Base-by-base conservation (phyloP, 1,140 invertebrate species). In the Sycophaga agraensis region DNA sequence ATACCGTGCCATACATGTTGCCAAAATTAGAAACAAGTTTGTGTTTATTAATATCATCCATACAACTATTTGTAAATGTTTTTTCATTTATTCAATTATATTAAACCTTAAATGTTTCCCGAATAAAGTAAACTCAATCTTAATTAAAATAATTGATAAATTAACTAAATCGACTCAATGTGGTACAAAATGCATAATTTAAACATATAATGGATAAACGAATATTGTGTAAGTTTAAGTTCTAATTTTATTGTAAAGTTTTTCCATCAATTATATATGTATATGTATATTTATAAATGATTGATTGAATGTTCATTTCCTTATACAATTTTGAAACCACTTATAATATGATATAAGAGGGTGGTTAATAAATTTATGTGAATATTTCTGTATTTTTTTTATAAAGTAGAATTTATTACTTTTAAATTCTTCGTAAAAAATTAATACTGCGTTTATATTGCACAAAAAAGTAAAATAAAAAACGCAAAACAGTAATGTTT, bases 1-100 rank as follows among this genome's bases (percentile, higher is more conserved):
- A 69, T 70, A 61, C 64, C 45, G 22, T 69, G 64, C 60, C 59
- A 66, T 66, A 67, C 66, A 66, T 67, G 57, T 70, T 70, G 62
- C 59, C 66, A 67, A 65, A 61, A 53, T 16, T 57, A 61, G 24
- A 59, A 16, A 43, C n/a, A 49, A 39, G n/a, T 24, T 57, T 39
- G 3, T 9, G 39, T 49, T 54, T 28, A 58, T 46, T 8, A 6
- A 53, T 57, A 57, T 51, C 9, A 54, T 39, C 21, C 50, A 22
- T 40, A 21, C 34, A 40, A 11, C 17, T 55, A 21, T 50, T 60
- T 53, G 34, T 61, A 35, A 61, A 61, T 61, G 34, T 54, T 48
- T 42, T 42, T 61, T 48, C 12, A 61, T 37, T 37, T 9, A 45
- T 39, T 17, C 4, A 53, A 39, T 54, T 26, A 46, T 37, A 40